phyloP scores from a whole-genome alignment of 2,797 vertebrate genomes.

The Myotis vivesi region DNA sequence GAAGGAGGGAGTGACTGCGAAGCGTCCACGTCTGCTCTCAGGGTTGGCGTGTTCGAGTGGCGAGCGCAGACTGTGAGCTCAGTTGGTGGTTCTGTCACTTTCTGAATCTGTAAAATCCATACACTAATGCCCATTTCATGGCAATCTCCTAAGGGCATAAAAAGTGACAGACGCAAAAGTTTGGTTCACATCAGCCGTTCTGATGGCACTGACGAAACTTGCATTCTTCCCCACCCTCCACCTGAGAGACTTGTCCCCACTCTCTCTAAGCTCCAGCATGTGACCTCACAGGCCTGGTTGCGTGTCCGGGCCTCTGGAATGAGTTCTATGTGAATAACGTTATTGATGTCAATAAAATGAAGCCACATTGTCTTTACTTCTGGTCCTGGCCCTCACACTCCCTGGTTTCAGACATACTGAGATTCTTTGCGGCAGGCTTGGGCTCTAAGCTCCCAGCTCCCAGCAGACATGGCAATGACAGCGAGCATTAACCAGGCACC shows the following conservation, averaged over 20 bases:
- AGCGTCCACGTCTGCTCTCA: neutral
- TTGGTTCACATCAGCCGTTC: neutral
- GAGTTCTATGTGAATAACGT: constrained; percentile 23
- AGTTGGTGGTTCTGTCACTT: neutral
- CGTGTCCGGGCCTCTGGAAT: constrained; percentile 36
- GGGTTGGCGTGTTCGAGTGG: neutral
- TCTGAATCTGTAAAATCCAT: neutral
- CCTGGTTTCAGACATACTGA: neutral
- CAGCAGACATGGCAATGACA: neutral
- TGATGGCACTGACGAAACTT: neutral
- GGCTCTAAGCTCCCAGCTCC: constrained; percentile 3
- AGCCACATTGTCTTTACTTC: constrained; percentile 38
- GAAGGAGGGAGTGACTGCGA: neutral
- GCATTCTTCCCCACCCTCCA: neutral
- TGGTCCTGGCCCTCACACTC: neutral
- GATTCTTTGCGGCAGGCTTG: neutral
- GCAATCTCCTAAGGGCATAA: neutral
- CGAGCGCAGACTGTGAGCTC: neutral
- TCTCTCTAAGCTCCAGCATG: neutral
- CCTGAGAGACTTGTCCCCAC: neutral
- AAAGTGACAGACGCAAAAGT: neutral
- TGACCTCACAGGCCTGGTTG: neutral
- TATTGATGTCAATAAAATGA: constrained; percentile 47
- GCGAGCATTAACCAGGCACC: neutral
- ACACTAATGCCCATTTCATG: neutral